Evolutionary conservation across 2,113 vertebrate species (phyloP), one percentile per base, ranked within the genome.

Genomic region (Ailuropoda melanoleuca): DNA sequence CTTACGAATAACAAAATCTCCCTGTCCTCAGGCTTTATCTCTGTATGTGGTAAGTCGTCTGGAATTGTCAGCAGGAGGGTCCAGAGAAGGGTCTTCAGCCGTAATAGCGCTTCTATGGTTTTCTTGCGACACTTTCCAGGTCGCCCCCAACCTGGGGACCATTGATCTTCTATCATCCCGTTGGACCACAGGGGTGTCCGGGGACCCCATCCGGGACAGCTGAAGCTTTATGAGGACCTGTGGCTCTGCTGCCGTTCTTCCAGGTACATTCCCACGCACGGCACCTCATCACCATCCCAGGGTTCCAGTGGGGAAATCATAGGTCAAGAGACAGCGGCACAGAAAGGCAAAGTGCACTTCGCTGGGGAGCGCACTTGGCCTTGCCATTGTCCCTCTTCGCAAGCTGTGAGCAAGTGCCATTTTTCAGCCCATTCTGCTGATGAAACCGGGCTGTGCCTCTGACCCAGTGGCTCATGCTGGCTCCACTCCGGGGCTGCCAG

Each of bases 271-370:
- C 23, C 43, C 21, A 39, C 13, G 6, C 19, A 8, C 0, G 0
- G 3, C 34, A 24, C 46, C 60, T 80, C 23, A 2, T 43, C 19
- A 14, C 1, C 4, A 39, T 29, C 78, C 66, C 31, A 19, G 6
- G 2, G 7, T 66, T 10, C 31, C 17, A 0, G 0, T 0, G 43
- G 78, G 23, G n/a, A 34, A 23, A 21, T 46, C 18, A 1, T 14
- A 55, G 50, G 31, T n/a, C 11, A 62, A 80, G 55, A 75, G 15
- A n/a, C 6, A 2, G 8, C 2, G 15, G 12, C 0, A 1, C 29
- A 75, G 26, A 83, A 37, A 70, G 50, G 10, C 34, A 31, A 64
- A 0, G 0, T 3, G 43, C 43, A 43, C 43, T 43, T 43, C 43
- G 6, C 43, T 6, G 43, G 43, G 43, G 43, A 43, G 43, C 43